These are phyloP conservation scores for Phortica variegata DNA, from an alignment of 1,140 invertebrate species.

Conservation along the genomic window DNA sequence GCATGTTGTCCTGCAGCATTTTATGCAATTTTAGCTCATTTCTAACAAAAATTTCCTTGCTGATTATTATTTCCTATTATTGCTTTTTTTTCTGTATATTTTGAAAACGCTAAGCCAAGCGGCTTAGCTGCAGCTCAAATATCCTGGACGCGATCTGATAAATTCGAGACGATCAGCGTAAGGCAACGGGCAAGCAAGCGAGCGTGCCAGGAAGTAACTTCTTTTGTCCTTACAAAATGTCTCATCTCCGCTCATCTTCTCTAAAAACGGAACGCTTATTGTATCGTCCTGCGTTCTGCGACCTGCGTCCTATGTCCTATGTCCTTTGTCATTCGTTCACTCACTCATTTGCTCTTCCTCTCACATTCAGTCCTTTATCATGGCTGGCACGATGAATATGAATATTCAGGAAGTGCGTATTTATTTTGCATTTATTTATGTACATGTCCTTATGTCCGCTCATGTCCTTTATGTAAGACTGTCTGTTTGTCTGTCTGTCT, in stretches of 20 bases:
- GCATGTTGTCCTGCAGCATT: slow-evolving; percentile 5
- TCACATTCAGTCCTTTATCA: not conserved
- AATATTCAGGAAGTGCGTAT: slow-evolving; percentile 43
- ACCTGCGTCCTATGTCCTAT: too few species aligned
- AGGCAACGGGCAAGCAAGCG: not conserved
- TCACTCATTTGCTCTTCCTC: not conserved
- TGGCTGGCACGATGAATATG: not conserved
- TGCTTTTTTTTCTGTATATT: too few species aligned
- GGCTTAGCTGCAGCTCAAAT: slow-evolving; percentile 22
- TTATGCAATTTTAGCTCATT: slow-evolving; percentile 45
- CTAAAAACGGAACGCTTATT: too few species aligned
- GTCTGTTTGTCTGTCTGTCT: slow-evolving; percentile 1
- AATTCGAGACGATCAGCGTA: slow-evolving; percentile 20
- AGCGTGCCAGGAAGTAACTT: slow-evolving; percentile 42
- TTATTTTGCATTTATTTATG: slow-evolving; percentile 41
- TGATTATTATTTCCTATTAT: not conserved
- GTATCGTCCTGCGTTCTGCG: too few species aligned
- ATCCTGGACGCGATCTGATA: slow-evolving; percentile 26
- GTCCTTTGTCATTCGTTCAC: not conserved
- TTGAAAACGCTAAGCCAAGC: too few species aligned
- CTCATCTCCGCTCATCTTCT: slow-evolving; percentile 8
- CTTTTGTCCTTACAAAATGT: slow-evolving; percentile 31
- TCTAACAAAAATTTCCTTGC: slow-evolving; percentile 9
- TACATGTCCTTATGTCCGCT: slow-evolving; percentile 15
- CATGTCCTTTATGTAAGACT: slow-evolving; percentile 10